Conservation (phyloP, 2,888 invertebrate genomes). For the Notocelia uddmanniana region DNA sequence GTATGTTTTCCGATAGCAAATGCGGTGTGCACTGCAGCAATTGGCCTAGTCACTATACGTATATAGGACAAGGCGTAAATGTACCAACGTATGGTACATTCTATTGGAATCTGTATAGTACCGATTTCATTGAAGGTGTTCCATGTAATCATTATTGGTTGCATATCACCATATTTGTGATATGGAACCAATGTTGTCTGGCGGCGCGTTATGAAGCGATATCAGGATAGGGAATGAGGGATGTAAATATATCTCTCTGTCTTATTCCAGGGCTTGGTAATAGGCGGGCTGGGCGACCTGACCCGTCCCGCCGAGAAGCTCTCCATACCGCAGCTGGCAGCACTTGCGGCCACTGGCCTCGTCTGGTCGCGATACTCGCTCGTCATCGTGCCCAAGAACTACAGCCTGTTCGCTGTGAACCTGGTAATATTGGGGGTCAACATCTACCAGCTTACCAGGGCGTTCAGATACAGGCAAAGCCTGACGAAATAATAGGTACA, state of each 20-base stretch:
- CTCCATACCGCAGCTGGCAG: not conserved
- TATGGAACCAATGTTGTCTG: too few relatives aligned
- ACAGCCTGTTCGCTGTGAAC: conserved; percentile 9
- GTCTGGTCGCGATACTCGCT: conserved; percentile 14
- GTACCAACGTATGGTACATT: too few relatives aligned
- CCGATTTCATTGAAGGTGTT: too few relatives aligned
- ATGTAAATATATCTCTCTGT: not conserved
- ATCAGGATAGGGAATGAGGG: too few relatives aligned
- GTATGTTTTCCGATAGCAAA: too few relatives aligned
- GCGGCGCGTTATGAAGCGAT: too few relatives aligned
- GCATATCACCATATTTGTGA: too few relatives aligned
- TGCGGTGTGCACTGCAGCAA: too few relatives aligned
- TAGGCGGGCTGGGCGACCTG: conserved; percentile 6
- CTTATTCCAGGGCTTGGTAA: conserved; percentile 13
- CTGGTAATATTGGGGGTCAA: not conserved
- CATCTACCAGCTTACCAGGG: conserved; percentile 10
- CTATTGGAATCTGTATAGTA: too few relatives aligned
- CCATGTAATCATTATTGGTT: too few relatives aligned
- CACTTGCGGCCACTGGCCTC: conserved; percentile 1
- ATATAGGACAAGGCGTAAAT: too few relatives aligned
- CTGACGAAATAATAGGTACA: not conserved
- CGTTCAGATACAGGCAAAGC: not conserved
- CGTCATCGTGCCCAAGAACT: conserved; percentile 14
- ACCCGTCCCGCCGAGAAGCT: conserved; percentile 2
- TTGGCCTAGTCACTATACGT: too few relatives aligned